These are phyloP conservation scores for Morus bassanus DNA, from an alignment of 2,797 vertebrate genomes.

Conservation along the genomic window DNA sequence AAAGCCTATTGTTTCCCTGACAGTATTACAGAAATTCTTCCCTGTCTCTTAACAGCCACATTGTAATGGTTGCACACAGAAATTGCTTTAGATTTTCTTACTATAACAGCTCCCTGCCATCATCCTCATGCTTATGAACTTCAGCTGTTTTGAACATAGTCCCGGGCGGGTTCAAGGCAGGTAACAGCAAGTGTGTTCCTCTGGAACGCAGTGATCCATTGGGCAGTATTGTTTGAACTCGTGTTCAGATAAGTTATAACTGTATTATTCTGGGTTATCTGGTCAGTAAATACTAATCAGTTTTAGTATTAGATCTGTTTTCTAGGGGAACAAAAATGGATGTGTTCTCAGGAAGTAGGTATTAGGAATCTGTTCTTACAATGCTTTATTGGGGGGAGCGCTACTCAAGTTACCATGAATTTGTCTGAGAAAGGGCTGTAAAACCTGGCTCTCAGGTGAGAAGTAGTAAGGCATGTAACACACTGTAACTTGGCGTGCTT, in stretches of 20 bases:
- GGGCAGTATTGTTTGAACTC: background rate
- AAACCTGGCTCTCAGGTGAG: background rate
- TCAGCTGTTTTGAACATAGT: background rate
- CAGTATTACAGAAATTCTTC: background rate
- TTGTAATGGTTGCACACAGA: background rate
- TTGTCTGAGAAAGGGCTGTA: background rate
- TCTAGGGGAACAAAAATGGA: background rate
- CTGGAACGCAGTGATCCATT: background rate
- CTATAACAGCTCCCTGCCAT: background rate
- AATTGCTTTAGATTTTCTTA: background rate
- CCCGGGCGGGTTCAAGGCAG: background rate
- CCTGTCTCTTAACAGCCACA: background rate
- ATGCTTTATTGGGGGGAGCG: background rate
- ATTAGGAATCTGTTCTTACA: background rate
- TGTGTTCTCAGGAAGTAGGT: background rate
- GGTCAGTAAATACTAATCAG: background rate
- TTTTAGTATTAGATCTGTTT: background rate
- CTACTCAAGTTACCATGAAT: background rate
- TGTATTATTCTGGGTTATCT: background rate
- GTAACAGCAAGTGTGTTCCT: background rate
- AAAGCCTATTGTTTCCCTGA: slow-evolving; percentile 8
- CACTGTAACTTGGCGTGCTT: background rate
- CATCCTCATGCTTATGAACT: background rate
- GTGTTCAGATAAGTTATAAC: background rate
- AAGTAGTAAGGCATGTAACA: background rate